Conservation (phyloP, 2,797 vertebrate genomes). For the Borostomias antarcticus region DNA sequence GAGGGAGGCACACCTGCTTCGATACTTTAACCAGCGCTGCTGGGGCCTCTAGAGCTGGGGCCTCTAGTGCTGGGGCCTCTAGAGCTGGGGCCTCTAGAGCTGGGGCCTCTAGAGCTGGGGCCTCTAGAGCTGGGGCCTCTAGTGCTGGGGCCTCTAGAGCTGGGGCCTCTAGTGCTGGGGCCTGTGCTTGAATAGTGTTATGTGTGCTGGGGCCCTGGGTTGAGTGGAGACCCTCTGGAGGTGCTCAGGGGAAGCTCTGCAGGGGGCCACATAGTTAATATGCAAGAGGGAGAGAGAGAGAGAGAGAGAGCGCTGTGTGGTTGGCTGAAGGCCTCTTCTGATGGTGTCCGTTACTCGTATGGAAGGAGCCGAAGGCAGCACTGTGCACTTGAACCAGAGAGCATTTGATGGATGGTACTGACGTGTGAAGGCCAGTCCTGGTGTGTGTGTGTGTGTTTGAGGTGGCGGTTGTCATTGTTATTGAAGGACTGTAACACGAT, state of each 20-base stretch:
- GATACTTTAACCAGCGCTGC: not conserved
- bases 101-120: too few relatives aligned
- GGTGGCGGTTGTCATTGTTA: not conserved
- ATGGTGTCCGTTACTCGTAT: too few relatives aligned
- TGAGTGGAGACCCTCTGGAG: not conserved
- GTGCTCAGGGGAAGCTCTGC: not conserved
- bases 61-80: too few relatives aligned
- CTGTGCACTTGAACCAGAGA: not conserved
- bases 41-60: too few relatives aligned
- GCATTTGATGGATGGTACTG: not conserved
- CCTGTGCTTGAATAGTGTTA: not conserved
- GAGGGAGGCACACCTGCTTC: not conserved
- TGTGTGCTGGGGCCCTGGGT: not conserved
- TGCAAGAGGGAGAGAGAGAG: not conserved
- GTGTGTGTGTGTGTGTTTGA: not conserved
- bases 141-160: too few relatives aligned
- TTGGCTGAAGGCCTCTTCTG: too few relatives aligned
- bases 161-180: too few relatives aligned
- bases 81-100: too few relatives aligned
- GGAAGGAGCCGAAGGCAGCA: too few relatives aligned
- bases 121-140: too few relatives aligned
- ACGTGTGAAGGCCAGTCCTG: not conserved
- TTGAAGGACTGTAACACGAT: not conserved
- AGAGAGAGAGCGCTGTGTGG: too few relatives aligned
- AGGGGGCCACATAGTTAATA: not conserved